These are phyloP conservation scores for Dolichoris vasculosae DNA, from an alignment of 1,140 invertebrate genomes.

Conservation along the genomic window DNA sequence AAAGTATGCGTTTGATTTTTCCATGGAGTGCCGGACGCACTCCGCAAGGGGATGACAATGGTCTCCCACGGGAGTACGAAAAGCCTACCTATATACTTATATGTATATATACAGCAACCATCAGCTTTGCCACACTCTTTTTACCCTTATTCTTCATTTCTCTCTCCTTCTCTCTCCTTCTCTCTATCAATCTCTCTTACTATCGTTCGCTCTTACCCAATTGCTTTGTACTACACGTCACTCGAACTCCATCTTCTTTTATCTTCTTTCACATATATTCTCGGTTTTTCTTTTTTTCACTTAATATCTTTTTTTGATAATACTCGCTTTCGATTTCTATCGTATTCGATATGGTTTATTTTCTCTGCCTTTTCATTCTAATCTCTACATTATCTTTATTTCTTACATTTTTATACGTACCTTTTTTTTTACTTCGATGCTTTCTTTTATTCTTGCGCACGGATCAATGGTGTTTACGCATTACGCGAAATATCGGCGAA, in stretches of 20 bases:
- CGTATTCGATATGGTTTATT: neutral
- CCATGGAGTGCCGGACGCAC: conserved; percentile 65
- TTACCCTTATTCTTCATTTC: conserved; percentile 51
- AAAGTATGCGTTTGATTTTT: conserved; percentile 72
- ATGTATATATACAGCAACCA: conserved; percentile 13
- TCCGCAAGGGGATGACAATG: conserved; percentile 70
- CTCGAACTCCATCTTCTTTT: conserved; percentile 19
- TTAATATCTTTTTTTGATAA: conserved; percentile 29
- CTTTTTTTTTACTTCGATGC: neutral
- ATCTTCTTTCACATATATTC: conserved; percentile 3
- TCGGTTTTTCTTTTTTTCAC: conserved; percentile 10
- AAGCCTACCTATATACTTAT: neutral
- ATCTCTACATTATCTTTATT: neutral
- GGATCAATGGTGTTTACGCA: neutral
- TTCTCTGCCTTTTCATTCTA: neutral
- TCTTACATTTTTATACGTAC: neutral
- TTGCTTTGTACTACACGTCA: conserved; percentile 18
- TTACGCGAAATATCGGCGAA: no score
- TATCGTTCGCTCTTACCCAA: neutral
- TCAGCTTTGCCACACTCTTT: conserved; percentile 7
- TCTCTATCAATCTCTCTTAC: conserved; percentile 41
- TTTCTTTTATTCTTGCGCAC: neutral
- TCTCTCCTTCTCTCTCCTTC: conserved; percentile 35
- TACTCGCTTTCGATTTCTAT: conserved; percentile 21
- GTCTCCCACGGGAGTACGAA: conserved; percentile 65